A percentile compares a stretch with the other conserved stretches of the same genome.
Conservation (phyloP, 2,113 vertebrate genomes). For the Eubucco bourcierii region DNA sequence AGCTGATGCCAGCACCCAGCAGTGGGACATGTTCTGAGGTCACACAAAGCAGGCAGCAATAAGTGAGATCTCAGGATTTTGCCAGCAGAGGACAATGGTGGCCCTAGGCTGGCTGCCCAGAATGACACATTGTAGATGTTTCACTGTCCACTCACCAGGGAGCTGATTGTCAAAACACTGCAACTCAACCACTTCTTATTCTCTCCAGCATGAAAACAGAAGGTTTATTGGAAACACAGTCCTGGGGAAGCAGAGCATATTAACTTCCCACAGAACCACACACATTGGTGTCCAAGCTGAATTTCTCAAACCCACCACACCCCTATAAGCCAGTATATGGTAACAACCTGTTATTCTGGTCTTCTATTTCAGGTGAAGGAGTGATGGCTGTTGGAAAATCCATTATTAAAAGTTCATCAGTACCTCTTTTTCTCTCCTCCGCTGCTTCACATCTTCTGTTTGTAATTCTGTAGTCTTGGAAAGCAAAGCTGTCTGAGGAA, state of each 20-base stretch:
- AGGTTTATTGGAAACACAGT: background rate
- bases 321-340: background rate
- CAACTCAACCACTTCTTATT: background rate
- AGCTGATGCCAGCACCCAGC: background rate
- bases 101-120: background rate
- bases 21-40: background rate
- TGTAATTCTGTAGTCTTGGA: background rate
- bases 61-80: background rate
- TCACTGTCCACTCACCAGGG: background rate
- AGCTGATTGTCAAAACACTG: background rate
- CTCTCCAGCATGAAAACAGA: background rate
- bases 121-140: background rate
- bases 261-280: background rate
- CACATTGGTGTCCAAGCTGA: background rate
- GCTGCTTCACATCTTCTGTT: background rate
- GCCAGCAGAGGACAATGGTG: background rate
- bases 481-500: background rate
- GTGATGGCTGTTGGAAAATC: background rate
- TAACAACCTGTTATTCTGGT: background rate
- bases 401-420: background rate
- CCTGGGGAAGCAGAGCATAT: background rate
- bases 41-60: background rate
- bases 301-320: background rate
- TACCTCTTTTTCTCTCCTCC: background rate
- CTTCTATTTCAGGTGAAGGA: background rate